Conservation (phyloP, 2,888 invertebrate genomes). For the Hedya salicella region DNA sequence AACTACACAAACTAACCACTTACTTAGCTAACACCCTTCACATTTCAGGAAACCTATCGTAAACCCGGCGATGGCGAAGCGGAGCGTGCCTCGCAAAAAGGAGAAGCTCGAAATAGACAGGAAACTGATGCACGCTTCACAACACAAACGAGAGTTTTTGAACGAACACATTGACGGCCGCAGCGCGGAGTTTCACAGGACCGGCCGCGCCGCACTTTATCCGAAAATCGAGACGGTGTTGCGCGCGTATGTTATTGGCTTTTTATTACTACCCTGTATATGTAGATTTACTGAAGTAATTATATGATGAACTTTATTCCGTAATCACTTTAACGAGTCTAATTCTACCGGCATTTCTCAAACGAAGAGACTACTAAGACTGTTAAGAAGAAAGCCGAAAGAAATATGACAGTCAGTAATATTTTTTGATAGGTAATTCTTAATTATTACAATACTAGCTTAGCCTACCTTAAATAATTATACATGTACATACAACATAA, state of each 20-base stretch:
- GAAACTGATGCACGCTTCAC: conserved; percentile 75
- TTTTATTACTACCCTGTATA: conserved; percentile 2
- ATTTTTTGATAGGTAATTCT: too few species aligned
- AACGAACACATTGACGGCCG: conserved; percentile 65
- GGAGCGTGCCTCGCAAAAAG: conserved; percentile 73
- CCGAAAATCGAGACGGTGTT: conserved; percentile 87
- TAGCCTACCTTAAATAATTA: too few species aligned
- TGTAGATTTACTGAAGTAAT: too few species aligned
- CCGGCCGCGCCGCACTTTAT: conserved; percentile 86
- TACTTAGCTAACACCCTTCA: conserved; percentile 52
- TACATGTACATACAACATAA: too few species aligned
- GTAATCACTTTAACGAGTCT: too few species aligned
- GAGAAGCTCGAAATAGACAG: conserved; percentile 71
- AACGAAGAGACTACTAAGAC: too few species aligned
- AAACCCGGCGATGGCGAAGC: conserved; percentile 81
- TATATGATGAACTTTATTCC: too few species aligned
- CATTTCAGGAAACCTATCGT: conserved; percentile 74
- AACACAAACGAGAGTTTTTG: conserved; percentile 72
- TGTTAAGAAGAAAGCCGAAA: too few species aligned
- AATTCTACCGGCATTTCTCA: too few species aligned
- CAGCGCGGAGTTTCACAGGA: conserved; percentile 84
- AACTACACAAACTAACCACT: conserved; percentile 40
- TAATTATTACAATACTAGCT: too few species aligned
- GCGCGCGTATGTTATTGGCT: conserved; percentile 82
- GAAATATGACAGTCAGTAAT: too few species aligned